Evolutionary conservation across 2,113 vertebrate species (phyloP), one percentile per base, ranked within the genome.

Genomic region (Australoheros scitulus): DNA sequence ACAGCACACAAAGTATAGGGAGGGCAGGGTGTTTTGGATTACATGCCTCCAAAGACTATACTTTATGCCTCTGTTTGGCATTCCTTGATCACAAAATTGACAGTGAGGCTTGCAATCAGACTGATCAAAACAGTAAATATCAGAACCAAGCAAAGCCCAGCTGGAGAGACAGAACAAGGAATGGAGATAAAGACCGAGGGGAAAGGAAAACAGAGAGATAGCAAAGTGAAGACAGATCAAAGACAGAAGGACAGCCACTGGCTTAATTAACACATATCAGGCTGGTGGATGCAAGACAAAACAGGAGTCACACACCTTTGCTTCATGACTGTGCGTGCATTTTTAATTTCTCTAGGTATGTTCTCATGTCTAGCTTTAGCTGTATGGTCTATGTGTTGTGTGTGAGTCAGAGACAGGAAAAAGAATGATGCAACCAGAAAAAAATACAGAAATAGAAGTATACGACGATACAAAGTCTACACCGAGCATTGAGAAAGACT

Each of bases 221-320:
- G 59, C 29, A 41, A 38, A 50, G 52, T 65, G 63, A 20, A 70
- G 72, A 83, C 6, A 55, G 38, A 61, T 15, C 58, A 6, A 85
- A 77, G 77, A 84, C 58, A 92, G 63, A 80, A 70, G 76, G 80
- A 89, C 55, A 90, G 77, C 76, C 87, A 89, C 84, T 90, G 85
- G 83, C 84, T 90, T 58, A 76, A 74, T 77, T 32, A 64, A 91
- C 85, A 91, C 77, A 90, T 95, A 95, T 97, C 96, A 98, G 97
- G 96, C 97, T 96, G 94, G 96, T 83, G 82, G 96, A 97, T 96
- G 96, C 96, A 97, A 96, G 96, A 96, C 91, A 95, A 96, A 84
- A 92, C 95, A 95, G 94, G 94, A 96, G 94, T 90, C 55, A 97
- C 96, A 97, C 96, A 96, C 94, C 80, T 89, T 76, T 4, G 55